Evolutionary conservation across 2,797 vertebrate genomes (phyloP).

Genomic region (Peromyscus nudipes): DNA sequence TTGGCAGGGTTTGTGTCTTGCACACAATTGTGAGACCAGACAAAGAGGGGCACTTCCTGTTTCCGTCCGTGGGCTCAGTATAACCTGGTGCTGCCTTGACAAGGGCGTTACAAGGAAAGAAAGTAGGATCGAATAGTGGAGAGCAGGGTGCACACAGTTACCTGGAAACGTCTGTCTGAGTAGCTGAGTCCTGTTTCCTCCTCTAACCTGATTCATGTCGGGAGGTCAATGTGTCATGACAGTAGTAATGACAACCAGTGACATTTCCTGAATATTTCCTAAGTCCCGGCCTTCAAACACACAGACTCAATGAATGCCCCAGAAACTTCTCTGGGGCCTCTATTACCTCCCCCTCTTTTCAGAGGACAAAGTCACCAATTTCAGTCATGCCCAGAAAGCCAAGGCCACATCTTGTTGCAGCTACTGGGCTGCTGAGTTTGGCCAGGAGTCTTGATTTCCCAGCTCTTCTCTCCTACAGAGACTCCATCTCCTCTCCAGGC

Average conservation of each 20-base stretch:
- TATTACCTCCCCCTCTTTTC: neutral
- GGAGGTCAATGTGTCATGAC: neutral
- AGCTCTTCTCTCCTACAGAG: neutral
- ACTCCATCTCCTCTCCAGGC: neutral
- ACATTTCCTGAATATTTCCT: neutral
- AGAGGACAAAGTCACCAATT: neutral
- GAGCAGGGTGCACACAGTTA: neutral
- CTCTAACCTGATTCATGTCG: neutral
- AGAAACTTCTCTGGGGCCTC: neutral
- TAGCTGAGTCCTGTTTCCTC: neutral
- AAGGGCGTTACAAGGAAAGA: neutral
- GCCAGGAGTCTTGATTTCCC: neutral
- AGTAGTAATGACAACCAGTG: neutral
- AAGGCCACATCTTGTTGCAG: neutral
- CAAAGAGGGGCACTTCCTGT: neutral
- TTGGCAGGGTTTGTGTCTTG: neutral
- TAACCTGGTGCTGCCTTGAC: neutral
- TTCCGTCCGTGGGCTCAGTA: neutral
- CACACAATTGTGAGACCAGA: neutral
- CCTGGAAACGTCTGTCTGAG: neutral
- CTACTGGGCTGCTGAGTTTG: neutral
- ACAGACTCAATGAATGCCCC: neutral
- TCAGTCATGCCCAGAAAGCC: neutral
- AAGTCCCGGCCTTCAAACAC: neutral
- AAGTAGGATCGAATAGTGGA: neutral